Percentiles rank a stretch among this genome's conserved stretches.
phyloP scores from a whole-genome alignment of 2,888 invertebrate genomes.

The Cepaea hortensis region DNA sequence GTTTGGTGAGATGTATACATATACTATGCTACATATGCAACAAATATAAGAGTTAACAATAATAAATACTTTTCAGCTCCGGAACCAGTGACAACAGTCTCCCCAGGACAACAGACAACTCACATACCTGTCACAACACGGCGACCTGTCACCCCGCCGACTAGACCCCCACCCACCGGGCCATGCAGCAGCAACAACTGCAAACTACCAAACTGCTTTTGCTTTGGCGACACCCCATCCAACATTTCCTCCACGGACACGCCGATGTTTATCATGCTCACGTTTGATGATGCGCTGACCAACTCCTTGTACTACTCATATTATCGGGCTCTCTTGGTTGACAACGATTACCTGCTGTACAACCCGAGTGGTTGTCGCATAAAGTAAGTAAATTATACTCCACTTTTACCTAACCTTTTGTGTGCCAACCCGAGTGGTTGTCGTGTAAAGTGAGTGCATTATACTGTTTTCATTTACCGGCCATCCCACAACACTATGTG shows the following conservation, averaged over 20 bases:
- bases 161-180: background rate
- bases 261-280: slow-evolving; percentile 32
- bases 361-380: slow-evolving; percentile 18
- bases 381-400: background rate
- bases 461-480: no score
- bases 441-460: no score
- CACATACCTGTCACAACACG: background rate
- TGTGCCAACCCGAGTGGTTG: no score
- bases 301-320: background rate
- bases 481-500: no score
- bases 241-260: background rate
- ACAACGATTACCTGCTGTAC: slow-evolving; percentile 1
- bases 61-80: background rate
- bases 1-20: no score
- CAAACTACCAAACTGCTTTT: slow-evolving; percentile 26
- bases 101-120: background rate
- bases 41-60: no score
- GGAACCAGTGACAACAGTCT: background rate
- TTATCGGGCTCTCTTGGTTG: slow-evolving; percentile 17
- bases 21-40: no score
- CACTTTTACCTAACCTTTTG: no score
- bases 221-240: background rate
- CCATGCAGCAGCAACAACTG: slow-evolving; percentile 11
- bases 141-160: no score
- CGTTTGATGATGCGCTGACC: slow-evolving; percentile 28